Evolutionary conservation across 1,140 invertebrate species (phyloP).

Genomic region (Temnothorax nylanderi): DNA sequence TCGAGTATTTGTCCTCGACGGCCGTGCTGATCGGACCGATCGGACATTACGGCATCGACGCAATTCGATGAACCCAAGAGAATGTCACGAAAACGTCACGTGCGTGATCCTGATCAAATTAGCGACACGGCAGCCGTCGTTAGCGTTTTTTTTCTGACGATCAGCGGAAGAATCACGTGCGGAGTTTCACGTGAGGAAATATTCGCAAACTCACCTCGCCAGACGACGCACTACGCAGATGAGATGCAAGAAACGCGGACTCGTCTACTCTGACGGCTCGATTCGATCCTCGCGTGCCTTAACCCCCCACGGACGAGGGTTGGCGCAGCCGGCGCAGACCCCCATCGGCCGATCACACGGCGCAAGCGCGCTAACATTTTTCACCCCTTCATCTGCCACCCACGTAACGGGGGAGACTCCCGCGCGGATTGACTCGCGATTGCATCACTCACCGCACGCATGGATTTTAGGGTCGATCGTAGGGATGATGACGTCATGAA

Average conservation of each 20-base stretch:
- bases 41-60: background rate
- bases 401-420: background rate
- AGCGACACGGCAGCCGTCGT: background rate
- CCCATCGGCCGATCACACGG: background rate
- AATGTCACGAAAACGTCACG: background rate
- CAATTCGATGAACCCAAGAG: background rate
- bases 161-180: background rate
- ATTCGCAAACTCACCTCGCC: constrained; percentile 30
- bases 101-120: background rate
- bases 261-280: constrained; percentile 61
- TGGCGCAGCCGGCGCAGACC: constrained; percentile 30
- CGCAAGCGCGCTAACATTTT: constrained; percentile 63
- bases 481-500: constrained; percentile 10
- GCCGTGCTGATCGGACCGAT: too few relatives aligned
- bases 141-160: background rate
- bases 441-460: constrained; percentile 34
- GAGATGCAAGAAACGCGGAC: constrained; percentile 55
- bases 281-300: constrained; percentile 69
- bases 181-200: background rate
- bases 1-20: background rate
- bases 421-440: constrained; percentile 16
- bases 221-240: constrained; percentile 45
- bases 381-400: background rate
- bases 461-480: constrained; percentile 13
- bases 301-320: constrained; percentile 38